Evolutionary conservation across 2,888 invertebrate species (phyloP).

Genomic region (Entomobrya proxima): DNA sequence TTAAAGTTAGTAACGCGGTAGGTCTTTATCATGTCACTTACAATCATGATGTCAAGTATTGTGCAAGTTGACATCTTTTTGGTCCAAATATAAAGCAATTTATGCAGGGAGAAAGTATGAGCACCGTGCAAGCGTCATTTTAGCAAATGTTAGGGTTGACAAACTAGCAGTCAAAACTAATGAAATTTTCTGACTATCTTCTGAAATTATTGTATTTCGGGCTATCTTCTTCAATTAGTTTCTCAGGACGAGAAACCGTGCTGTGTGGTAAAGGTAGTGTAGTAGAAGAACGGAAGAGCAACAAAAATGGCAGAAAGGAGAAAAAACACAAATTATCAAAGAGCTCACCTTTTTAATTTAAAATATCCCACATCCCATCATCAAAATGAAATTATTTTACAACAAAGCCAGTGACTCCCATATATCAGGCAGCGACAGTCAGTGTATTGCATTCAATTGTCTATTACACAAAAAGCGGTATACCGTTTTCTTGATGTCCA

Average conservation of each 20-base stretch:
- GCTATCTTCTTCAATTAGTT: no score
- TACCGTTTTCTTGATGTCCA: slow-evolving; percentile 3
- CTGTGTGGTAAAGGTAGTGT: background rate
- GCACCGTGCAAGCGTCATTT: no score
- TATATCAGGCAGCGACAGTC: slow-evolving; percentile 25
- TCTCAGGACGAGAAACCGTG: background rate
- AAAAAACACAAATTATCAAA: slow-evolving; percentile 35
- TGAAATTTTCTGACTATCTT: no score
- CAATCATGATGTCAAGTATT: no score
- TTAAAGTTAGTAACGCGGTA: no score
- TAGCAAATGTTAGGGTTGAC: no score
- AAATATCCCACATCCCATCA: slow-evolving; percentile 62
- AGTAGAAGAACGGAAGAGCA: background rate
- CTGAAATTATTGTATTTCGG: no score
- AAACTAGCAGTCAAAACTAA: no score
- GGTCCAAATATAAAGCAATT: no score
- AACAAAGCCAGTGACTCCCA: slow-evolving; percentile 62
- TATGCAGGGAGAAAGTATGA: no score
- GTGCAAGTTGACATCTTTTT: no score
- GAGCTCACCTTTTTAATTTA: slow-evolving; percentile 53
- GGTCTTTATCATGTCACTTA: no score
- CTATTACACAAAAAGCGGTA: slow-evolving; percentile 46
- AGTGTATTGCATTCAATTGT: slow-evolving; percentile 61
- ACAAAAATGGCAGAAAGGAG: slow-evolving; percentile 13
- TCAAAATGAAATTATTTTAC: slow-evolving; percentile 43